Conservation (phyloP, 2,113 vertebrate species). For the Aix galericulata region DNA sequence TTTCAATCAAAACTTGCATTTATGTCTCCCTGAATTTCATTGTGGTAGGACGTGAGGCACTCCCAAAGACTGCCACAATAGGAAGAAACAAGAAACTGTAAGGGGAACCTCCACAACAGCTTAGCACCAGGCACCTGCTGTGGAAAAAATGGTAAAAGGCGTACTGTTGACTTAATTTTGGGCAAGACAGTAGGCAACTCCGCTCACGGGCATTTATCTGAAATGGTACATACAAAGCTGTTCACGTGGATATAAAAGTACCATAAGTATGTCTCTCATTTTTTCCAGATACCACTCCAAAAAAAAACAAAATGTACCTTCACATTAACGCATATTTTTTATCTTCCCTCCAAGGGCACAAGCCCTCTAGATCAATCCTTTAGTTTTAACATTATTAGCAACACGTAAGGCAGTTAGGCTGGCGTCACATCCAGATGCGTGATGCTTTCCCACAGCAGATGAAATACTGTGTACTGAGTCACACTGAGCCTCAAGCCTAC, state of each 20-base stretch:
- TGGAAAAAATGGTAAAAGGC: background rate
- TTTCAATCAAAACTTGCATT: background rate
- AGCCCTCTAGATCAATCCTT: background rate
- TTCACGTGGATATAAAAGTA: background rate
- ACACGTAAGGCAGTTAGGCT: background rate
- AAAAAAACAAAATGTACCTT: background rate
- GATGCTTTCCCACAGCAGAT: background rate
- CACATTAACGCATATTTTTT: background rate
- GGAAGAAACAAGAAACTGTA: background rate
- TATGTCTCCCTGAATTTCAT: background rate
- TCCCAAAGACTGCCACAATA: background rate
- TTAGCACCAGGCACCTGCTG: background rate
- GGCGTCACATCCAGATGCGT: accelerated
- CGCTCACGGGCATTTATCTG: background rate
- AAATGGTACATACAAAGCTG: background rate
- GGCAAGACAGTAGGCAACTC: background rate
- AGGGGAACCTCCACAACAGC: background rate
- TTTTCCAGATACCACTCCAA: background rate
- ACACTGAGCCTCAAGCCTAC: background rate
- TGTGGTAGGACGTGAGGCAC: background rate
- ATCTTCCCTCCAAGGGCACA: background rate
- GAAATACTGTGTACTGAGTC: accelerated
- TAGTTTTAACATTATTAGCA: background rate
- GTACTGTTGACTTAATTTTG: background rate
- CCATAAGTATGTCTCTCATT: background rate